Evolutionary conservation across 2,888 invertebrate genomes (phyloP).

Genomic region (Polietes domitor): DNA sequence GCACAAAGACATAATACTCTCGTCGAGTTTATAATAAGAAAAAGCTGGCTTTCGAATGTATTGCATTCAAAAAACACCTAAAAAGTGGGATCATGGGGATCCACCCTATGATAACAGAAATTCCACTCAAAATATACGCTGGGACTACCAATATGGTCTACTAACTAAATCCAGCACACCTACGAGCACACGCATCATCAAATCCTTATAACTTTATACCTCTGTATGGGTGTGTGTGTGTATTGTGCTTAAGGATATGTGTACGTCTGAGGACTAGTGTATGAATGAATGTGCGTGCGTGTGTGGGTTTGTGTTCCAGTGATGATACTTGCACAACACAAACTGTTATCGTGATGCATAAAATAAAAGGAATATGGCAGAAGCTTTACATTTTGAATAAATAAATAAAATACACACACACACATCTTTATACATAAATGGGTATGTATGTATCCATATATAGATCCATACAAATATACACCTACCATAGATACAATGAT

Average conservation of each 20-base stretch:
- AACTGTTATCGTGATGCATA: slow-evolving; percentile 42
- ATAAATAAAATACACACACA: slow-evolving; percentile 37
- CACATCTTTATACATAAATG: background rate
- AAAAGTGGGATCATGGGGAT: too few species aligned
- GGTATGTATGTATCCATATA: background rate
- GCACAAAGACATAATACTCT: too few species aligned
- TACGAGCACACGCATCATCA: background rate
- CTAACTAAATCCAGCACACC: background rate
- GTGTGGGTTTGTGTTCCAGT: background rate
- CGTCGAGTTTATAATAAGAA: too few species aligned
- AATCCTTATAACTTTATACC: background rate
- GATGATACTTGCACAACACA: slow-evolving; percentile 6
- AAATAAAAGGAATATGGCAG: slow-evolving; percentile 38
- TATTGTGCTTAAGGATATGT: background rate
- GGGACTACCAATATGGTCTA: background rate
- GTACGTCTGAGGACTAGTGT: background rate
- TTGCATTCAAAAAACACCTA: too few species aligned
- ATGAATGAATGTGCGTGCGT: background rate
- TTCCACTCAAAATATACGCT: background rate
- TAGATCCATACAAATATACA: background rate
- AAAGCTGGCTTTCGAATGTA: too few species aligned
- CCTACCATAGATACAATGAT: background rate
- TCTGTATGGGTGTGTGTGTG: background rate
- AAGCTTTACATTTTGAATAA: slow-evolving; percentile 49
- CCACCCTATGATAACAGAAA: too few species aligned